Conservation (phyloP, 2,113 vertebrate genomes). For the Rhinopomastus cyanomelas region DNA sequence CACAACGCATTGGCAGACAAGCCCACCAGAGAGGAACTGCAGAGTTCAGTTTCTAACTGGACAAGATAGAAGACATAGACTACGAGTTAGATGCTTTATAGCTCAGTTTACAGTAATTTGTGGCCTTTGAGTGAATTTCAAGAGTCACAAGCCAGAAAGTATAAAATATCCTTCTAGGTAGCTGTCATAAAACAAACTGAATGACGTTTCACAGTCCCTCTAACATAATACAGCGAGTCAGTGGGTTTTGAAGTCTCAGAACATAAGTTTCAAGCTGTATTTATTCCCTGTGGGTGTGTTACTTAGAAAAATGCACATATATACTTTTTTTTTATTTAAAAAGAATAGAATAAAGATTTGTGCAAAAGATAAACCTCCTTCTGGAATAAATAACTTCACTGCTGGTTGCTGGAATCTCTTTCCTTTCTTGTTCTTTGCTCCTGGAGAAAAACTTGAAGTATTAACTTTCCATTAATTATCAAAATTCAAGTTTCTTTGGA, state of each 20-base stretch:
- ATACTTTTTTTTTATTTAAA: neutral
- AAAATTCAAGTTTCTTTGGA: neutral
- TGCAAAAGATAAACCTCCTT: neutral
- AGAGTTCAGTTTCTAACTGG: neutral
- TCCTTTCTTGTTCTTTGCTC: neutral
- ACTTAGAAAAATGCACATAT: neutral
- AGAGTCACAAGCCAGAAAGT: neutral
- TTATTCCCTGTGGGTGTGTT: neutral
- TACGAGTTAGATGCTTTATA: neutral
- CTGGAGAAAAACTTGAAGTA: neutral
- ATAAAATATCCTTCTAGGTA: neutral
- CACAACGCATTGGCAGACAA: neutral
- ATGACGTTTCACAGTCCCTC: neutral
- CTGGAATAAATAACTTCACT: neutral
- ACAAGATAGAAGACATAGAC: neutral
- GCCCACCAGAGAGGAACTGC: neutral
- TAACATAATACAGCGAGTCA: neutral
- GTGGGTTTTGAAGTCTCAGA: neutral
- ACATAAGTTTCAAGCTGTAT: neutral
- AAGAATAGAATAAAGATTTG: neutral
- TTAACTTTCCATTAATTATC: neutral
- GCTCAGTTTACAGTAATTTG: neutral
- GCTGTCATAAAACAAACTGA: neutral
- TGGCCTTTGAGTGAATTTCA: conserved; percentile 8
- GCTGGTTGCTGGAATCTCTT: neutral